These are phyloP conservation scores for Nothocercus julius DNA, from an alignment of 2,113 vertebrate species.

Conservation along the genomic window DNA sequence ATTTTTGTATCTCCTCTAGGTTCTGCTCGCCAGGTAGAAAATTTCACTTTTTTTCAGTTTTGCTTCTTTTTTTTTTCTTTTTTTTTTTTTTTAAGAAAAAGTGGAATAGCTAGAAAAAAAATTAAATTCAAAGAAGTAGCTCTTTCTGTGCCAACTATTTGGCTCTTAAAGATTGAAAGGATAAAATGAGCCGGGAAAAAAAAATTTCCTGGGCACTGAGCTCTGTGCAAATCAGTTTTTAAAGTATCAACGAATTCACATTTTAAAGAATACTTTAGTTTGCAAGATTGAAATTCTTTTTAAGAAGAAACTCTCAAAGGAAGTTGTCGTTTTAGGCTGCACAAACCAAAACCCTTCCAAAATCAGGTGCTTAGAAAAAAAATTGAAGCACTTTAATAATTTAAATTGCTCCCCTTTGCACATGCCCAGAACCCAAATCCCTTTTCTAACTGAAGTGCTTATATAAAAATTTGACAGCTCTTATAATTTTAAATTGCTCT, in stretches of 20 bases:
- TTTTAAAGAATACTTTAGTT: slow-evolving; percentile 70
- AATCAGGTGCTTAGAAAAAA: slow-evolving; percentile 81
- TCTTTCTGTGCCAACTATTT: slow-evolving; percentile 67
- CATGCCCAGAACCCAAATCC: slow-evolving; percentile 84
- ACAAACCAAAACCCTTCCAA: slow-evolving; percentile 80
- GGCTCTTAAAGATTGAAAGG: slow-evolving; percentile 63
- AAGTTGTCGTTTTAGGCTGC: slow-evolving; percentile 78
- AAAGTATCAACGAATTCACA: slow-evolving; percentile 65
- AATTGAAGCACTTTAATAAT: slow-evolving; percentile 82
- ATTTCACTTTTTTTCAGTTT: not conserved
- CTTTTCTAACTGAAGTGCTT: slow-evolving; percentile 86
- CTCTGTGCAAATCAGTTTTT: slow-evolving; percentile 74
- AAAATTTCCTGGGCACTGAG: slow-evolving; percentile 19
- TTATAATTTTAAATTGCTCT: slow-evolving; percentile 89
- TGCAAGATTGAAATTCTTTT: slow-evolving; percentile 64
- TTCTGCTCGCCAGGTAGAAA: slow-evolving; percentile 5
- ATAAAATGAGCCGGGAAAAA: slow-evolving; percentile 63
- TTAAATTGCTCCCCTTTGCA: slow-evolving; percentile 82
- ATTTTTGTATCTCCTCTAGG: slow-evolving; percentile 13
- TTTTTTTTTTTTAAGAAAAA: not conserved
- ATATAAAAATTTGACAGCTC: slow-evolving; percentile 90
- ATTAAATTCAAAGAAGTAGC: slow-evolving; percentile 51
- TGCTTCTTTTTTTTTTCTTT: not conserved
- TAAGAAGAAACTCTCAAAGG: slow-evolving; percentile 71
- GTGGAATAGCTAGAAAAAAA: slow-evolving; percentile 45